A percentile compares a stretch with the other conserved stretches of the same genome.
These are phyloP conservation scores for Lycopodina hypogea DNA, from an alignment of 37 sponge, comb jelly and placozoan species.

Conservation along the genomic window DNA sequence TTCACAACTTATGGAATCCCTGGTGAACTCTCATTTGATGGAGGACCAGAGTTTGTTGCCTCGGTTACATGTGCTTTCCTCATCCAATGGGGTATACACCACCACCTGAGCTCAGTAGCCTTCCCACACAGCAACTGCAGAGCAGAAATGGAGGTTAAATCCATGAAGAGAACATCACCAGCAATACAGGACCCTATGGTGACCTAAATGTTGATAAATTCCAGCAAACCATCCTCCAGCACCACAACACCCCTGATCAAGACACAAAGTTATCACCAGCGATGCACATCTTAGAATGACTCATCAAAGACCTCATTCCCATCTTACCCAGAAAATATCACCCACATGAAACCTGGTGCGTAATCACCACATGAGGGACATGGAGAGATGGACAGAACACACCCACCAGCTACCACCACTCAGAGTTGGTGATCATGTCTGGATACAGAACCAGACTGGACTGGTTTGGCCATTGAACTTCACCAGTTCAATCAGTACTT, in stretches of 20 bases:
- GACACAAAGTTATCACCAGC: slow-evolving; percentile 43
- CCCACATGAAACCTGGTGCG: no score
- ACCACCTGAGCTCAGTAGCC: slow-evolving; percentile 13
- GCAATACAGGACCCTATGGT: slow-evolving; percentile 23
- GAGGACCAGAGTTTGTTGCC: slow-evolving; percentile 38
- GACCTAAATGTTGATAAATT: slow-evolving; percentile 17
- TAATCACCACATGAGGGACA: no score
- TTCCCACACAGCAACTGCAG: no score
- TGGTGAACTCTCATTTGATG: slow-evolving; percentile 54
- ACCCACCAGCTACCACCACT: no score
- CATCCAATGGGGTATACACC: slow-evolving; percentile 25
- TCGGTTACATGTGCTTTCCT: slow-evolving; percentile 12
- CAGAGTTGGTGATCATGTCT: no score
- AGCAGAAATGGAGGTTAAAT: slow-evolving; percentile 18
- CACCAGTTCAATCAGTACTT: no score
- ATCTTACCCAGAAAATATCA: no score
- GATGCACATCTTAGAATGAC: slow-evolving; percentile 28
- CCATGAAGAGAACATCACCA: slow-evolving; percentile 38
- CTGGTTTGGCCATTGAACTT: no score
- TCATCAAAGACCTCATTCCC: no score
- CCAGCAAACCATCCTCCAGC: slow-evolving; percentile 28
- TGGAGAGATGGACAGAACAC: no score
- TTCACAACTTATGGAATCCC: slow-evolving; percentile 55
- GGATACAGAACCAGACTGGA: no score
- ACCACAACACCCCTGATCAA: slow-evolving; percentile 32